Evolutionary conservation across 35 echinoderm and acorn worm species (phyloP).

Genomic region (Ophioderma brevispina): DNA sequence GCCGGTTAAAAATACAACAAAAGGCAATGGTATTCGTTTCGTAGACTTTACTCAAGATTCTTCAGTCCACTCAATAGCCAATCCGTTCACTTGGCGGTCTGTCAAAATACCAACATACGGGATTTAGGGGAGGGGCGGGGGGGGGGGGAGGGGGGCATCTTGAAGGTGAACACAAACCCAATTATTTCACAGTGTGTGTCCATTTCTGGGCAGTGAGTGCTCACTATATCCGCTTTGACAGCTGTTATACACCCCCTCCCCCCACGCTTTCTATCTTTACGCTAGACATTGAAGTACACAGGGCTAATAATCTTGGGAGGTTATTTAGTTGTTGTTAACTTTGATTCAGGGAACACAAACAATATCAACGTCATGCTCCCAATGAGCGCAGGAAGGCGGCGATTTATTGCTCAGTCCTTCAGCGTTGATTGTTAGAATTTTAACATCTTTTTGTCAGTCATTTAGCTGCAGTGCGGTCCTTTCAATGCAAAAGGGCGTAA

Average conservation of each 20-base stretch:
- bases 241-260: background rate
- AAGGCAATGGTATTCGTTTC: background rate
- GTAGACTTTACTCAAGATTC: background rate
- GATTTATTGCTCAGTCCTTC: background rate
- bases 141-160: too few relatives aligned
- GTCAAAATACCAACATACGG: background rate
- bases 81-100: conserved; percentile 6
- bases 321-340: background rate
- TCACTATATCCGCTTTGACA: conserved; percentile 9
- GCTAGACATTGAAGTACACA: background rate
- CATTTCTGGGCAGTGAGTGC: background rate
- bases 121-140: too few relatives aligned
- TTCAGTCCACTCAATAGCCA: conserved; percentile 4
- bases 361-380: background rate
- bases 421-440: background rate
- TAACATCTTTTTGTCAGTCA: background rate
- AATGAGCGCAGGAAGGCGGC: background rate
- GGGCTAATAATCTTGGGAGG: background rate
- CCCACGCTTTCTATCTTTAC: background rate
- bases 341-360: background rate
- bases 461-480: too few relatives aligned
- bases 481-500: too few relatives aligned
- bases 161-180: conserved; percentile 23
- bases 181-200: conserved; percentile 34
- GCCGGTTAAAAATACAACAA: background rate